Evolutionary conservation across 2,888 invertebrate genomes (phyloP).

Genomic region (Limnephilus auricula): DNA sequence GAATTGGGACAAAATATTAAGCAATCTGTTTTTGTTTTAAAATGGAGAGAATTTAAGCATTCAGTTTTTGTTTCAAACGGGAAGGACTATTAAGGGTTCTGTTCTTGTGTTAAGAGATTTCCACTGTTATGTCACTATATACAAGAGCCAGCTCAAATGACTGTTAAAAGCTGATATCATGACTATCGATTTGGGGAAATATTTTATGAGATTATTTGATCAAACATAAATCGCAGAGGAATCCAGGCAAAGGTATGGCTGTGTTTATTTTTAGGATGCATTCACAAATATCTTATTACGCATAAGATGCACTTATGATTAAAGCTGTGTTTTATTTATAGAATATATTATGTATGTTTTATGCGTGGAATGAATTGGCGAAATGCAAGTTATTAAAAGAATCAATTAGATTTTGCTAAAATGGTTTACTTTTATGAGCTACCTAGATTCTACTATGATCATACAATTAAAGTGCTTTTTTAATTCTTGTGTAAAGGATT

Average conservation of each 20-base stretch:
- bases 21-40: too few relatives aligned
- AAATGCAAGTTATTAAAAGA: not conserved
- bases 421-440: not conserved
- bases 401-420: not conserved
- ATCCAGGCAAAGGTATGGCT: not conserved
- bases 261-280: not conserved
- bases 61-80: too few relatives aligned
- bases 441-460: not conserved
- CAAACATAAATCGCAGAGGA: not conserved
- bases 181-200: not conserved
- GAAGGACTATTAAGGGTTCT: not conserved
- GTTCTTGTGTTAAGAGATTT: not conserved
- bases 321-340: not conserved
- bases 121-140: not conserved
- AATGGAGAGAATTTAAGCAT: not conserved
- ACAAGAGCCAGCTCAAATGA: not conserved
- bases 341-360: not conserved
- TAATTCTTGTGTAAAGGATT: not conserved
- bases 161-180: not conserved
- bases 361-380: not conserved
- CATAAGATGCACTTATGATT: not conserved
- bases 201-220: not conserved
- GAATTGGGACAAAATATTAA: too few relatives aligned
- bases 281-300: not conserved
- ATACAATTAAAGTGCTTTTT: not conserved